Conservation (phyloP, 2,888 invertebrate genomes). For the Eristalis pertinax region DNA sequence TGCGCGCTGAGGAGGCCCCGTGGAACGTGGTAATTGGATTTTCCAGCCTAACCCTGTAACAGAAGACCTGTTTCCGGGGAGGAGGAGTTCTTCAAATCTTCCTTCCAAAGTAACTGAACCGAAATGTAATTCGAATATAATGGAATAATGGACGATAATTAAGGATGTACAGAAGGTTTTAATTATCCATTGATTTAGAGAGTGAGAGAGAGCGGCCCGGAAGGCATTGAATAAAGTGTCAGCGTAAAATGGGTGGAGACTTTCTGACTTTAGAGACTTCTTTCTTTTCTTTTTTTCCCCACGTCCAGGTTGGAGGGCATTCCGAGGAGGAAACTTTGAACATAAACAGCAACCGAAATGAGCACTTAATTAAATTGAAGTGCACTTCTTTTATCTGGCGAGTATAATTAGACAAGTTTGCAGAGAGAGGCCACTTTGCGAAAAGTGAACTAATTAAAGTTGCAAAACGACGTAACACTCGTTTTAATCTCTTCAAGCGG, state of each 20-base stretch:
- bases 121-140: conserved; percentile 8
- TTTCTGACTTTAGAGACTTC: no score
- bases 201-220: neutral
- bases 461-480: no score
- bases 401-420: neutral
- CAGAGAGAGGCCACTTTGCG: neutral
- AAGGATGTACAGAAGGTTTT: conserved; percentile 4
- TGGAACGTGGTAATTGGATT: neutral
- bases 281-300: neutral
- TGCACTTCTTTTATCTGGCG: neutral
- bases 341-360: neutral
- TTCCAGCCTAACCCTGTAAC: neutral
- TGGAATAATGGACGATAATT: conserved; percentile 20
- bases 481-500: no score
- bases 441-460: neutral
- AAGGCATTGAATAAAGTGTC: neutral
- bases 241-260: neutral
- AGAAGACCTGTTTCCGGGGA: neutral
- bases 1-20: neutral
- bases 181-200: conserved; percentile 14
- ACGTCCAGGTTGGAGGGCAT: no score
- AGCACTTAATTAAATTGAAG: neutral
- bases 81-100: neutral
- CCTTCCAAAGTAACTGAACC: neutral
- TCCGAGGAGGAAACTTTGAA: neutral